Conservation (phyloP, 2,888 invertebrate genomes). For the Temnothorax unifasciatus region DNA sequence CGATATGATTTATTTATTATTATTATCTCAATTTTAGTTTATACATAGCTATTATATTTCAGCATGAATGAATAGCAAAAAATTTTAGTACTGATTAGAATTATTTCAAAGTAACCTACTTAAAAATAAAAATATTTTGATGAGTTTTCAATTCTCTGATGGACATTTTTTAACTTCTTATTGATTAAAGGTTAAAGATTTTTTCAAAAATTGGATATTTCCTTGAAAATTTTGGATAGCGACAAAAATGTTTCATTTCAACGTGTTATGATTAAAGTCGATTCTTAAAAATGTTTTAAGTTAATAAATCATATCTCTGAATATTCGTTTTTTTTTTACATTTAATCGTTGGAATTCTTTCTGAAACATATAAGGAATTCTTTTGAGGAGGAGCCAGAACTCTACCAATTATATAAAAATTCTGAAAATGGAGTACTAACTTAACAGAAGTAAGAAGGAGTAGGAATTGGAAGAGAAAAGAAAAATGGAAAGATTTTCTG, state of each 20-base stretch:
- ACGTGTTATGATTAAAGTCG: neutral
- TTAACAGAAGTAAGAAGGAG: slow-evolving; percentile 17
- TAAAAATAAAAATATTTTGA: neutral
- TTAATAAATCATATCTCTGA: neutral
- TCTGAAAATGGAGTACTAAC: slow-evolving; percentile 21
- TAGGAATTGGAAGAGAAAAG: slow-evolving; percentile 21
- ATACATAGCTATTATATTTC: too few species aligned
- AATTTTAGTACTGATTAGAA: too few species aligned
- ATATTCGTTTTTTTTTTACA: neutral
- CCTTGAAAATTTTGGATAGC: neutral
- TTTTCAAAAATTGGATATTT: neutral
- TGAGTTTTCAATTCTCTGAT: neutral
- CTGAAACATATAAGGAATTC: neutral
- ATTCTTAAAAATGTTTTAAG: neutral
- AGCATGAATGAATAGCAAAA: too few species aligned
- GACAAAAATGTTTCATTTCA: neutral
- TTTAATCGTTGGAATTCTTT: neutral
- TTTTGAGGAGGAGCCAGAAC: neutral
- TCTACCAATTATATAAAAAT: slow-evolving; percentile 16
- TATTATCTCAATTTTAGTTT: too few species aligned
- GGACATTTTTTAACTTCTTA: neutral
- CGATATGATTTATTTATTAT: too few species aligned
- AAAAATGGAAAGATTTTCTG: slow-evolving; percentile 48
- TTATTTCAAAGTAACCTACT: neutral
- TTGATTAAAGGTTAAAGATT: neutral